Evolutionary conservation across 2,113 vertebrate genomes (phyloP), one percentile per base, ranked within the genome.

Genomic region (Copsychus sechellarum): DNA sequence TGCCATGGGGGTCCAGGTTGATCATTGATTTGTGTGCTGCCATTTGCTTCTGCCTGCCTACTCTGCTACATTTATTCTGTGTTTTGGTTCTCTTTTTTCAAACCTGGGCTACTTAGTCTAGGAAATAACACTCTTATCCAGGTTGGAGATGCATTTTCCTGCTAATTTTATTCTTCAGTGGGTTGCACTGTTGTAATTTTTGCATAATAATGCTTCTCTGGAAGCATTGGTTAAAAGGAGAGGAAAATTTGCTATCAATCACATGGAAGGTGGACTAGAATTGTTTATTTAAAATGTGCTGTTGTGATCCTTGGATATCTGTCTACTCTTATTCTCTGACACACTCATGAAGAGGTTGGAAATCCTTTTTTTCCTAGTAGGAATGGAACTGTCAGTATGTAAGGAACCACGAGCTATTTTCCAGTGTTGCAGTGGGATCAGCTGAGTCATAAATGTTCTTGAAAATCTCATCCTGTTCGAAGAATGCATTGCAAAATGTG

Each of bases 31-130:
- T 88, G 5, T 24, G 64, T 1, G 6, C 20, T 85, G 28, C 18
- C 3, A 1, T 22, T 78, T 1, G 0, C 9, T 71, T 79, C 66
- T 50, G n/a, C 8, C 4, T 14, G 40, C 13, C 33, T 34, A 36
- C 24, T 66, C 43, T n/a, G 23, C 11, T 70, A 25, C 17, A 19
- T 76, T 82, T 50, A 31, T 71, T 88, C 26, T 0, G 1, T 70
- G 26, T 50, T 94, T 66, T 42, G 8, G 8, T 67, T 90, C 47
- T 58, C 48, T 42, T 78, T 29, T 64, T 78, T 40, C n/a, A 64
- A 61, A 48, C 17, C 4, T 33, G 19, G 17, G 9, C 7, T 60
- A 22, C 71, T 86, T 53, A 26, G 26, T 60, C 40, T 80, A 53
- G 54, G 36, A 82, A 76, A 51, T 33, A 50, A 29, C 6, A 12